Conservation (phyloP, 2,113 vertebrate species). For the Arenaria interpres region DNA sequence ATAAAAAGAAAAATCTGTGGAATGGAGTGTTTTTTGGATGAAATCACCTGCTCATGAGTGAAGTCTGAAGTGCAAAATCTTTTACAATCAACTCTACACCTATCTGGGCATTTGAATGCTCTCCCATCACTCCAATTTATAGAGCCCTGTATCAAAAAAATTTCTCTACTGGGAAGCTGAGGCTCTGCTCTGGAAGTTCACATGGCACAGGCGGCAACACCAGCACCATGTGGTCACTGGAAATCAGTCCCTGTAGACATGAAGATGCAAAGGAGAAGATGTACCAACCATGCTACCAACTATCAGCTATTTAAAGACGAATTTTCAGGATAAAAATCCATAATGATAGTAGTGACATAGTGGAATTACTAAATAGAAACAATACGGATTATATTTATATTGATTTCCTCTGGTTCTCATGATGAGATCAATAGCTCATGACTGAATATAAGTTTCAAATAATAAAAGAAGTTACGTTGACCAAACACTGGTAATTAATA, state of each 20-base stretch:
- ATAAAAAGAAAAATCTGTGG: not conserved
- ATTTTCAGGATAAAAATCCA: not conserved
- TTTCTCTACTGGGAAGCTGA: not conserved
- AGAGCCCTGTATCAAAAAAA: not conserved
- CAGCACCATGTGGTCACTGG: not conserved
- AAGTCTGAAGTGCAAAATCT: not conserved
- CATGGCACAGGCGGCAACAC: rapidly evolving
- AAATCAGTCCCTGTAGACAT: not conserved
- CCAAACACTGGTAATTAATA: not conserved
- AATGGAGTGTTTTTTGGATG: not conserved
- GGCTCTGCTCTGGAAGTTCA: not conserved
- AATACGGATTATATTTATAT: not conserved
- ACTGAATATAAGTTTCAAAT: not conserved
- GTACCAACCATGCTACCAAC: not conserved
- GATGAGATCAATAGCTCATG: not conserved
- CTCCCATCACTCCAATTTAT: not conserved
- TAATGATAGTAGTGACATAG: not conserved
- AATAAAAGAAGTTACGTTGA: not conserved
- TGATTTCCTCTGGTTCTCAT: not conserved
- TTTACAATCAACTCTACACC: not conserved
- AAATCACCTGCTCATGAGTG: not conserved
- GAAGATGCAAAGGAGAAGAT: not conserved
- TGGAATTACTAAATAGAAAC: not conserved
- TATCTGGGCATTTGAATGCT: not conserved
- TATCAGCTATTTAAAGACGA: not conserved